Evolutionary conservation across 64 coral and sea anemone genomes (phyloP), one percentile per base, ranked within the genome.

Genomic region (Acropora yongei): DNA sequence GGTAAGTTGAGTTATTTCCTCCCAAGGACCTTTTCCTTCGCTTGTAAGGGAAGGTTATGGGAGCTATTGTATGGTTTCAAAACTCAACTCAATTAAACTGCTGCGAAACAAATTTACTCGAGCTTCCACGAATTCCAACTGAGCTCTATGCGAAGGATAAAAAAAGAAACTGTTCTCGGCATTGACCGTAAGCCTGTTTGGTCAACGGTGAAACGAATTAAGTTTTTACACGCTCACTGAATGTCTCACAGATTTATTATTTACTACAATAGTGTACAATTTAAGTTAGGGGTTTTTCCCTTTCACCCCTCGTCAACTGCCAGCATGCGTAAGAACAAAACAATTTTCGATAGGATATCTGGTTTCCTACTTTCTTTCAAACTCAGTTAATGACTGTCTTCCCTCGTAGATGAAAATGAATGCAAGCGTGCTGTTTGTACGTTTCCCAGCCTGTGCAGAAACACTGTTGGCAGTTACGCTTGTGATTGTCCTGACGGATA

Each of bases 401-500:
- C n/a, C 44, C 10, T 57, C 40, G 16, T 16, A 98, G 97, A 98
- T 84, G 97, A 95, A 42, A 98, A 98, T 50, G 97, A 98, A 88
- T 98, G 97, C 45, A 78, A 79, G 39, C 76, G 79, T 8, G 86
- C 79, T 43, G 91, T 98, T 13, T 98, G 97, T 44, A 98, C 88
- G n/a, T 98, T 98, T 76, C 97, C 97, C 67, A 95, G 91, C 45
- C 97, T 98, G 66, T 98, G 97, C 57, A 78, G 94, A 43, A 98
- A 98, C 50, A 98, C 94, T 8, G 82, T 93, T 4, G 97, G 97
- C 1, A 88, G 97, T 17, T 98, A 96, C 43, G 94, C 84, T 44
- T 98, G 97, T 71, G 97, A 96, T 60, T 98, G 97, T 85, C 91
- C 91, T 84, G 83, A 94, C 17, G 97, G 97, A n/a, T 98, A 98